Percentiles rank a stretch among this genome's conserved stretches.
phyloP scores from a whole-genome alignment of 2,797 vertebrate species.

The Mus minutoides region DNA sequence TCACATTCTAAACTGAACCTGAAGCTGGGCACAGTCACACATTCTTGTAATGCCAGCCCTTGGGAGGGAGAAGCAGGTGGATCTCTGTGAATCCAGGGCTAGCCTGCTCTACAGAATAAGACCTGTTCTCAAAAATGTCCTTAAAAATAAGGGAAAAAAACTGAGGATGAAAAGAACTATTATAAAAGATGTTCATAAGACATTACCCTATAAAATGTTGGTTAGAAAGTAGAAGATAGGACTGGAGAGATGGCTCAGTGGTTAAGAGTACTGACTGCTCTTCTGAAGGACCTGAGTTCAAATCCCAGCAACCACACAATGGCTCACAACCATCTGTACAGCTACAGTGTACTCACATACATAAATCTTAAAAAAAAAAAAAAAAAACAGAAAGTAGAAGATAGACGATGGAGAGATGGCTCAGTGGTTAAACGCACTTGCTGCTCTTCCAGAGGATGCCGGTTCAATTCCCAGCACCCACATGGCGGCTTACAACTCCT shows the following conservation, averaged over 20 bases:
- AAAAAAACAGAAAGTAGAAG: neutral
- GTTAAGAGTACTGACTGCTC: neutral
- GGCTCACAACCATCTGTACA: neutral
- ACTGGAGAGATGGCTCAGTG: neutral
- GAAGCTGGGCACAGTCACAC: neutral
- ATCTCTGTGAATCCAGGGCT: neutral
- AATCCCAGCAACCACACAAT: neutral
- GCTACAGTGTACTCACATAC: no score
- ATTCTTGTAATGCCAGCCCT: neutral
- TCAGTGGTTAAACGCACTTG: neutral
- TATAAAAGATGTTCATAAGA: neutral
- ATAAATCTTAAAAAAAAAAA: no score
- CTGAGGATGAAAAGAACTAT: neutral
- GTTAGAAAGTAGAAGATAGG: neutral
- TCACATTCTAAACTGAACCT: slow-evolving; percentile 8
- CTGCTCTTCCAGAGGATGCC: neutral
- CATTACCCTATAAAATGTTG: neutral
- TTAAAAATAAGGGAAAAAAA: neutral
- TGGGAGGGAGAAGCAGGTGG: neutral
- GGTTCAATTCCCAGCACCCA: neutral
- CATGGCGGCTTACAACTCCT: neutral
- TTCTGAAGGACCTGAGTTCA: neutral
- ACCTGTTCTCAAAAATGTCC: neutral
- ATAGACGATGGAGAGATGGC: neutral
- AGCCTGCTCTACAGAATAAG: neutral